Percentiles rank a stretch among this genome's conserved stretches.
phyloP scores from a whole-genome alignment of 1,140 invertebrate genomes.

The Teleogryllus occipitalis region DNA sequence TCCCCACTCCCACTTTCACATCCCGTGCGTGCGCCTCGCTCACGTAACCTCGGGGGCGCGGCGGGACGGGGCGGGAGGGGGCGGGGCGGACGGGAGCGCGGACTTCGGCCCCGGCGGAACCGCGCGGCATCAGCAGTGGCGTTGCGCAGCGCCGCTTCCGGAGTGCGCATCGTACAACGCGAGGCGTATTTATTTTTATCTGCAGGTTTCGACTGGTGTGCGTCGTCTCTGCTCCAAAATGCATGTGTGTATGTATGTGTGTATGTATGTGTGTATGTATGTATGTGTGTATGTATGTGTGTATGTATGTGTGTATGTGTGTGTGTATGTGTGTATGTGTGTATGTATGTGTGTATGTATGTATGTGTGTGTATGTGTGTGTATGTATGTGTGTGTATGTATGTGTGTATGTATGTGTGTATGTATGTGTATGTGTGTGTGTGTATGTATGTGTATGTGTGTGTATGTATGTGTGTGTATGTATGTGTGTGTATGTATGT shows the following conservation, averaged over 20 bases:
- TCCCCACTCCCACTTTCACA: too few relatives aligned
- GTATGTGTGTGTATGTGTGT: background rate
- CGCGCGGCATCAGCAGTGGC: too few relatives aligned
- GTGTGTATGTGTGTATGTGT: conserved; percentile 24
- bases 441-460: conserved; percentile 24
- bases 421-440: conserved; percentile 29
- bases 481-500: background rate
- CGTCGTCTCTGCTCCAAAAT: background rate
- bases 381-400: background rate
- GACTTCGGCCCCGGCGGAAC: too few relatives aligned
- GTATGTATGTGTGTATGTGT: conserved; percentile 23
- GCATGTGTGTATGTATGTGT: background rate
- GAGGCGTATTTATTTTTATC: too few relatives aligned
- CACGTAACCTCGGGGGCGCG: too few relatives aligned
- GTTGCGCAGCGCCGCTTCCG: too few relatives aligned
- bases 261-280: conserved; percentile 9
- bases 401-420: conserved; percentile 31
- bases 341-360: conserved; percentile 18
- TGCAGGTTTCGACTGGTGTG: background rate
- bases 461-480: conserved; percentile 19
- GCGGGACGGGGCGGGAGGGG: too few relatives aligned
- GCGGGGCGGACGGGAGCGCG: too few relatives aligned
- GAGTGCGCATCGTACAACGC: too few relatives aligned
- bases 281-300: conserved; percentile 18
- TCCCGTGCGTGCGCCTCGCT: too few relatives aligned